Evolutionary conservation across 2,888 invertebrate genomes (phyloP), one percentile per base, ranked within the genome.

Genomic region (Graphium colonna): DNA sequence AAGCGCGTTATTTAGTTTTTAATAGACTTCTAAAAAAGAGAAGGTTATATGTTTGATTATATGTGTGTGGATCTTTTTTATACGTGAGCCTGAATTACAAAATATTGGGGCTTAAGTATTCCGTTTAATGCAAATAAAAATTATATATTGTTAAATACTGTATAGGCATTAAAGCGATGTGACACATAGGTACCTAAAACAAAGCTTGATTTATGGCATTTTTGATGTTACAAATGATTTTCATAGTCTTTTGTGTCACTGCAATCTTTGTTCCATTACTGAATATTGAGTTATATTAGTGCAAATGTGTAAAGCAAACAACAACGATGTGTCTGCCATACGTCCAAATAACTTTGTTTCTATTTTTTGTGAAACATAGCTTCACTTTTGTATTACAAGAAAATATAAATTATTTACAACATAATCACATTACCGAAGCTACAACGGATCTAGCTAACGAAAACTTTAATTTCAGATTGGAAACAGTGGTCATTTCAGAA

Each of bases 361-460:
- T 55, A 5, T 36, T 36, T 3, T 8, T 51, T 18, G 18, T 41
- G 16, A 40, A 39, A 7, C 21, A 16, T 13, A 40, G 31, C 16
- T 26, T 13, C 2, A 12, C 15, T 10, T 33, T 15, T 17, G 9
- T 26, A 7, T 8, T 50, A 12, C 7, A 16, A 51, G 41, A 52
- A 40, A 40, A 56, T 10, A 48, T 55, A 42, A 60, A 59, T 18
- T 13, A 46, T 26, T 21, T 5, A 21, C 55, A 49, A 13, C 60
- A 65, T 47, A 60, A 71, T 9, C 45, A 57, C 13, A 54, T 79
- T 1, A 60, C 77, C 5, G 57, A 65, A 43, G 72, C 71, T 56
- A 77, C 71, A 1, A 51, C 68, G 13, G 64, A 73, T 56, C 69
- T 84, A 38, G 77, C 77, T 1, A 81, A 81, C 49, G 45, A 57